Evolutionary conservation across 2,888 invertebrate species (phyloP).

Genomic region (Camponotus fellah): DNA sequence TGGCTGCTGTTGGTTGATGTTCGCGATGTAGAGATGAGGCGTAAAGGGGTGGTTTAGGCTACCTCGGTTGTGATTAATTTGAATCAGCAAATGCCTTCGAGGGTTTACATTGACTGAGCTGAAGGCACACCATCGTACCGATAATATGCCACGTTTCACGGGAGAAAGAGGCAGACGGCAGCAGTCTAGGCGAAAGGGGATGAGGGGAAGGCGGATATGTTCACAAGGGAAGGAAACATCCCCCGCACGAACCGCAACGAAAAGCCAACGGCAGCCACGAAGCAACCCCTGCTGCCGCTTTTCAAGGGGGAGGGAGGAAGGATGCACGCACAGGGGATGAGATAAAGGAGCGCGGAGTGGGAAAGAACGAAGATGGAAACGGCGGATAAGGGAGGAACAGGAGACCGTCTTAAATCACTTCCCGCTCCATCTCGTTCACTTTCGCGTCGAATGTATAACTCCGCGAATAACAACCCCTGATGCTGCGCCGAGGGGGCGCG

Average conservation of each 20-base stretch:
- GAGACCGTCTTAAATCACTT: conserved; percentile 75
- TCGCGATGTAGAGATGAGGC: conserved; percentile 53
- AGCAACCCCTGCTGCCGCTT: conserved; percentile 73
- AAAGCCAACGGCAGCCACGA: conserved; percentile 77
- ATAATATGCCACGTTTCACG: conserved; percentile 79
- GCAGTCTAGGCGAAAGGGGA: conserved; percentile 56
- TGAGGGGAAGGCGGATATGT: conserved; percentile 71
- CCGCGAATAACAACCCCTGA: conserved; percentile 57
- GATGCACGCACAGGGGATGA: conserved; percentile 67
- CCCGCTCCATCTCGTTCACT: conserved; percentile 53
- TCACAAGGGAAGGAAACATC: conserved; percentile 82
- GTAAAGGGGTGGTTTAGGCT: conserved; percentile 66
- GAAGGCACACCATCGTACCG: conserved; percentile 79
- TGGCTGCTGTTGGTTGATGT: conserved; percentile 58
- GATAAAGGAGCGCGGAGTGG: conserved; percentile 32
- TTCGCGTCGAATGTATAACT: conserved; percentile 44
- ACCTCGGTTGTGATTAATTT: conserved; percentile 85
- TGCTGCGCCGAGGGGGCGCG: conserved; percentile 50
- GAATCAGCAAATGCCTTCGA: conserved; percentile 85
- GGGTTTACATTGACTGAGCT: conserved; percentile 82
- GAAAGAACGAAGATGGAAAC: conserved; percentile 49
- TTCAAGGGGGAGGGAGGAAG: conserved; percentile 55
- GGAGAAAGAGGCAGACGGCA: conserved; percentile 65
- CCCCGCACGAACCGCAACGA: conserved; percentile 79
- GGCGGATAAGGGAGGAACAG: conserved; percentile 55